Base-by-base conservation (phyloP, 2,797 vertebrate genomes). In the Coracias cyanogaster region DNA sequence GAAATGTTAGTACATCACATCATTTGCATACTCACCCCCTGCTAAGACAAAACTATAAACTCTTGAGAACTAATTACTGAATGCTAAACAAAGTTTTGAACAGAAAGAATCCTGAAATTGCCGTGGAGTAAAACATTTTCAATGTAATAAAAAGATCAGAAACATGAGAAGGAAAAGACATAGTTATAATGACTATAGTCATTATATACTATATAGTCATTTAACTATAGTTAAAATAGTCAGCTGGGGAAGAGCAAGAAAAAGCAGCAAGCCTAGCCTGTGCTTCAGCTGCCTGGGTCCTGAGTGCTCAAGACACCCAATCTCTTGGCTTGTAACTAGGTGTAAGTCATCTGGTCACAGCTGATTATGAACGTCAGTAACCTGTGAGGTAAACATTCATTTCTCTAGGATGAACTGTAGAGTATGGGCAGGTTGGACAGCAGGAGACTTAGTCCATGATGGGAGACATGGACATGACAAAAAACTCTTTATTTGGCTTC, bases 321-420 rank as follows among this genome's bases (percentile, higher is more conserved):
- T 5, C 6, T 43, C 72, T 43, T 61, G 31, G 12, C 21, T 31
- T 39, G 12, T 52, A 67, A 28, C 6, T 29, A 65, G 12, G 0
- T 65, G 8, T 39, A 43, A 33, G 16, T 78, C 10, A 46, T 28
- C 21, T 29, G 19, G 10, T 33, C 45, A 25, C 9, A 14, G 57
- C 1, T 64, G 20, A 16, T 65, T 35, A 33, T 5, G 43, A 61
- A 17, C 13, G 49, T 76, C 37, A 46, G 24, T 31, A 21, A 51
- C 15, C 33, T 58, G 52, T 29, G 11, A 62, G 33, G 33, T 19
- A 72, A 70, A 8, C 0, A 2, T 11, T 55, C 1, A 0, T 69
- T 93, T 79, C 43, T 72, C 19, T 22, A 57, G 57, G 57, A 48
- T 39, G 39, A 70, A 86, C 7, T 5, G 43, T 48, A 70, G 21